Evolutionary conservation across 2,797 vertebrate species (phyloP).

Genomic region (Chaetophractus vellerosus): DNA sequence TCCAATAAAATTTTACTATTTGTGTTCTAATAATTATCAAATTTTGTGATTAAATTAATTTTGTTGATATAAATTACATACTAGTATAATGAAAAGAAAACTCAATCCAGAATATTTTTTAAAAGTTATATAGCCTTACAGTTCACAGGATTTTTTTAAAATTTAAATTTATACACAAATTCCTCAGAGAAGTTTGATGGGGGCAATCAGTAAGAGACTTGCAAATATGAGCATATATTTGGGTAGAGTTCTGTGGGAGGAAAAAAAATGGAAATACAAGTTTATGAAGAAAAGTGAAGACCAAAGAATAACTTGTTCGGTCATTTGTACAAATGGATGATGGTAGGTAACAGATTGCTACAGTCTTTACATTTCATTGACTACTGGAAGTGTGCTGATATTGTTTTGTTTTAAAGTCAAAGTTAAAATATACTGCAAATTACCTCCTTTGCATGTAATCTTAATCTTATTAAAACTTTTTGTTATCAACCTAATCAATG

Average conservation of each 20-base stretch:
- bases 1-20: background rate
- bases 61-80: background rate
- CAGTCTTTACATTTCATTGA: background rate
- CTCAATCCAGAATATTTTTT: background rate
- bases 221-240: background rate
- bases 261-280: background rate
- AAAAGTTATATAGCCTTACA: background rate
- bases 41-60: background rate
- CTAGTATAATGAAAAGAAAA: background rate
- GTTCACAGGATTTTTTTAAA: background rate
- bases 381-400: background rate
- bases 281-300: background rate
- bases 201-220: background rate
- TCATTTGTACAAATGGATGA: background rate
- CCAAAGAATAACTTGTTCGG: background rate
- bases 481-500: background rate
- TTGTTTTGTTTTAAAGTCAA: background rate
- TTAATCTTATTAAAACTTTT: background rate
- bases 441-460: background rate
- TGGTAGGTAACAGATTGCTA: background rate
- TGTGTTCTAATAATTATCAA: background rate
- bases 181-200: background rate
- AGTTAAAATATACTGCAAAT: background rate
- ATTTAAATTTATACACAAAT: background rate
- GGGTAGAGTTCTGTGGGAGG: background rate